Conservation (phyloP, 53 echinoderm and acorn worm genomes). For the Paelopatides confundens region DNA sequence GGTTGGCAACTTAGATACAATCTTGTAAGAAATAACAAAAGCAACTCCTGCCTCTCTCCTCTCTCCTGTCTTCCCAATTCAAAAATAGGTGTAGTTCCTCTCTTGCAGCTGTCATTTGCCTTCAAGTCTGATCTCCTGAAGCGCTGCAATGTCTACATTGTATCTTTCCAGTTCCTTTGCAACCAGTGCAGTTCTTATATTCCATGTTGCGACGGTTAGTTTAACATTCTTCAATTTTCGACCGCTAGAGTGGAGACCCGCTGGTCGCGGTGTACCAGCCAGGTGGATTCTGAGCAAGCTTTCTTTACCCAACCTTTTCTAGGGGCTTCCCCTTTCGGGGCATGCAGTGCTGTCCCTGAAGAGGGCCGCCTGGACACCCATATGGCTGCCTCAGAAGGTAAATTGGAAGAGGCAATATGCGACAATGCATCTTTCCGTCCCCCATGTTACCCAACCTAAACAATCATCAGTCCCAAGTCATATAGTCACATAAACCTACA, state of each 20-base stretch:
- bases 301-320: slow-evolving; percentile 15
- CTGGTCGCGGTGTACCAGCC: slow-evolving; percentile 14
- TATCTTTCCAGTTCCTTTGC: slow-evolving; percentile 18
- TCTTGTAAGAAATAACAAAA: slow-evolving; percentile 13
- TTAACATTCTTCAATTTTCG: background rate
- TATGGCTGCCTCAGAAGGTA: background rate
- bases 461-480: too few species aligned
- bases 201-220: background rate
- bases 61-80: background rate
- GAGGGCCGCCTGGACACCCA: slow-evolving; percentile 13
- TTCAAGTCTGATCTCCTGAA: slow-evolving; percentile 17
- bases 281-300: background rate
- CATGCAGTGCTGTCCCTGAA: slow-evolving; percentile 35
- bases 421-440: too few species aligned
- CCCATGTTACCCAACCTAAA: too few species aligned
- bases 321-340: slow-evolving; percentile 4
- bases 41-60: slow-evolving; percentile 34
- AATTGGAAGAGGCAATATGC: too few species aligned
- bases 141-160: slow-evolving; percentile 31
- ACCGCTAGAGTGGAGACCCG: background rate
- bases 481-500: too few species aligned
- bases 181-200: slow-evolving; percentile 27
- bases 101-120: background rate
- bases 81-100: background rate
- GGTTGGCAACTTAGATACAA: background rate